These are phyloP conservation scores for Drosophila quasianomalipes DNA, from an alignment of 2,888 invertebrate species.

Conservation along the genomic window DNA sequence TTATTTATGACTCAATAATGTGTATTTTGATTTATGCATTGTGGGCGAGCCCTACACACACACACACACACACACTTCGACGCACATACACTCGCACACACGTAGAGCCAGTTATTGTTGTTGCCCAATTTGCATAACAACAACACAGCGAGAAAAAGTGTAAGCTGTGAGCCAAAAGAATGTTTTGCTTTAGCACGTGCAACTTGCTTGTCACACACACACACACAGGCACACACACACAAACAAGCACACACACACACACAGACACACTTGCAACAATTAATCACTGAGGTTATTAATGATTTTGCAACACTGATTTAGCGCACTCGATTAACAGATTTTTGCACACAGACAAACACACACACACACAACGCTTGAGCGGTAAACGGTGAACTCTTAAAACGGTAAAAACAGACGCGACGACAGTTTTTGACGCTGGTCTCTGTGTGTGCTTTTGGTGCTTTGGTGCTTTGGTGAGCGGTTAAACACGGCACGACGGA, in stretches of 20 bases:
- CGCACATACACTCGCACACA: conserved; percentile 27
- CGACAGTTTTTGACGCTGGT: conserved; percentile 38
- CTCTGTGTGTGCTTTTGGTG: conserved; percentile 35
- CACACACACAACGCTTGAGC: conserved; percentile 2
- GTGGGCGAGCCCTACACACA: conserved; percentile 64
- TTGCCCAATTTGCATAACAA: conserved; percentile 75
- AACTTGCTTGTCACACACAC: conserved; percentile 30
- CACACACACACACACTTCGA: conserved; percentile 28
- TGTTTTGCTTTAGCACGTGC: conserved; percentile 62
- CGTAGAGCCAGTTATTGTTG: conserved; percentile 51
- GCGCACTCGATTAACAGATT: conserved; percentile 45
- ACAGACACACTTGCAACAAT: conserved; percentile 45
- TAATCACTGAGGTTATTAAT: conserved; percentile 55
- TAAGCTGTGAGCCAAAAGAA: conserved; percentile 42
- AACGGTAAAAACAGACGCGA: conserved; percentile 29
- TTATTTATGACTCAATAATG: conserved; percentile 82
- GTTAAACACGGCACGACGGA: conserved; percentile 53
- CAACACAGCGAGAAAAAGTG: conserved; percentile 38
- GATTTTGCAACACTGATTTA: conserved; percentile 46
- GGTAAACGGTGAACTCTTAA: conserved; percentile 28
- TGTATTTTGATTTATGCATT: conserved; percentile 82
- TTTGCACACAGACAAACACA: conserved; percentile 2
- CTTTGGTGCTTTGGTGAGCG: conserved; percentile 15
- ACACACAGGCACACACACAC: conserved; percentile 11
- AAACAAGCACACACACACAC: background rate